These are phyloP conservation scores for Atta cephalotes DNA, from an alignment of 1,140 invertebrate species.

Conservation along the genomic window DNA sequence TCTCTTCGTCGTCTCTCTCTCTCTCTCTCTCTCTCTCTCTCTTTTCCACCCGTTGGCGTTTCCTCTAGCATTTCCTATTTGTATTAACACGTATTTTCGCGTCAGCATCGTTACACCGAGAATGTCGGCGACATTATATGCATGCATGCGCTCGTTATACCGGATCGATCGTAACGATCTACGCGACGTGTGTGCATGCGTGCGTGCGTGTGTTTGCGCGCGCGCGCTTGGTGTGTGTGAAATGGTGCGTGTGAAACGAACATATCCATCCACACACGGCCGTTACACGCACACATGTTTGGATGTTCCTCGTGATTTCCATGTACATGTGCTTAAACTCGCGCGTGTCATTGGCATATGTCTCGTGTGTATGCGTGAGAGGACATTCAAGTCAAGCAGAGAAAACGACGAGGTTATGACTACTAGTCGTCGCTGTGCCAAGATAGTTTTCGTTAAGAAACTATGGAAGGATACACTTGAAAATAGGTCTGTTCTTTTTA, in stretches of 20 bases:
- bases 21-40: too few species aligned
- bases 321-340: not conserved
- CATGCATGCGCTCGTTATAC: slow-evolving; percentile 18
- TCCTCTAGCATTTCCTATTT: slow-evolving; percentile 13
- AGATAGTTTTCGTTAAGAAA: not conserved
- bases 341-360: slow-evolving; percentile 5
- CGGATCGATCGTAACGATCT: slow-evolving; percentile 43
- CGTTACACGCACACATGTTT: not conserved
- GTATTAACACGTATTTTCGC: not conserved
- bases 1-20: too few species aligned
- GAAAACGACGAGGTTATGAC: slow-evolving; percentile 25
- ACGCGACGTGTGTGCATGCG: not conserved
- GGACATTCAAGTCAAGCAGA: not conserved
- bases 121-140: slow-evolving; percentile 40
- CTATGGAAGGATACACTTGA: not conserved
- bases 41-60: not conserved
- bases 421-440: not conserved
- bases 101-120: not conserved
- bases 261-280: not conserved
- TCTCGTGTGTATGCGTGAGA: not conserved
- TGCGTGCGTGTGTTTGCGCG: not conserved
- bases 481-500: not conserved
- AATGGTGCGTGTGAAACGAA: too few species aligned
- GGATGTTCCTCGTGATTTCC: not conserved
- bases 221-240: too few species aligned